These are phyloP conservation scores for Phodopus roborovskii DNA, from an alignment of 2,113 vertebrate species.

Conservation along the genomic window DNA sequence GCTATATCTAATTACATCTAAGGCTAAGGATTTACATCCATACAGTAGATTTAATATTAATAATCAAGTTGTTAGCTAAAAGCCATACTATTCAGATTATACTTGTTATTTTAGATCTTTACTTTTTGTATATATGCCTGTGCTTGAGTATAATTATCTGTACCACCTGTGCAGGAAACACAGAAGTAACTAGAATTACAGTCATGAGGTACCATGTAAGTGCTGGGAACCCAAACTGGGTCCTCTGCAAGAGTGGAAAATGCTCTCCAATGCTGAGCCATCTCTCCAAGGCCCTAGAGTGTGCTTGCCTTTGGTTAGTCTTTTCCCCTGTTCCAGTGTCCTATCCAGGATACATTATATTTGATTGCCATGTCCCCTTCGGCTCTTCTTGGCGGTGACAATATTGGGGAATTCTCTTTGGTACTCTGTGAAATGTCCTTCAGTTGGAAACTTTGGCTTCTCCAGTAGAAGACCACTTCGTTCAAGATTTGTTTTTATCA, in stretches of 20 bases:
- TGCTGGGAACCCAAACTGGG: neutral
- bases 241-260: neutral
- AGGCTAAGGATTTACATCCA: conserved; percentile 17
- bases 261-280: neutral
- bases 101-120: neutral
- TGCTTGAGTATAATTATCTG: neutral
- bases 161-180: neutral
- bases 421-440: neutral
- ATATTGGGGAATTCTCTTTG: neutral
- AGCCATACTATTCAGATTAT: neutral
- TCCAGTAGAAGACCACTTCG: neutral
- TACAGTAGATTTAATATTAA: neutral
- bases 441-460: neutral
- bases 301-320: neutral
- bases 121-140: neutral
- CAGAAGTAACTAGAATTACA: neutral
- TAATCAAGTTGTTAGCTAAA: conserved; percentile 37
- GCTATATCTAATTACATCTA: neutral
- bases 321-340: neutral
- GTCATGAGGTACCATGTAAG: neutral
- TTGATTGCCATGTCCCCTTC: neutral
- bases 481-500: neutral
- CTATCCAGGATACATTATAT: neutral
- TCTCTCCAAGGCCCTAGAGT: neutral
- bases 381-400: neutral